Evolutionary conservation across 1,140 invertebrate genomes (phyloP).

Genomic region (Dendroctonus valens): DNA sequence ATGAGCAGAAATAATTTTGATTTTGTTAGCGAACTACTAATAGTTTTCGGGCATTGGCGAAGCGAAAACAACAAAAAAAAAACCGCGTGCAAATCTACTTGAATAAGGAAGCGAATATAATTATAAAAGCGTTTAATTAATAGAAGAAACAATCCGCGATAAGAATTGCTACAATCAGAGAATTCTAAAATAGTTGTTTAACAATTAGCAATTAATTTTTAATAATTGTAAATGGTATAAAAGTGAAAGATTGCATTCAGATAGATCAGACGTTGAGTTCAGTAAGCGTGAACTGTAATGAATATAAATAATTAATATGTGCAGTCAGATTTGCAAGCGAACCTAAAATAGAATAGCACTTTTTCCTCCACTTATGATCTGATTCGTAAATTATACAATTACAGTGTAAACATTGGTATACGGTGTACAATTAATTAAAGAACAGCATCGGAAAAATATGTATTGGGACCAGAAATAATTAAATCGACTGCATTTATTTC

Average conservation of each 20-base stretch:
- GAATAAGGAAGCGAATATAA: too few species aligned
- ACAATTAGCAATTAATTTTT: conserved; percentile 18
- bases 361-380: conserved; percentile 19
- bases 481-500: not conserved
- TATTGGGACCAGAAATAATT: conserved; percentile 9
- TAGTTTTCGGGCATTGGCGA: too few species aligned
- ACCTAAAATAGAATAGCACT: conserved; percentile 11
- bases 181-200: conserved; percentile 6
- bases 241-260: conserved; percentile 12
- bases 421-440: conserved; percentile 13
- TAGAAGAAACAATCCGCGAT: too few species aligned
- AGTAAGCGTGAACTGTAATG: conserved; percentile 20
- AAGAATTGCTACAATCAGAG: too few species aligned
- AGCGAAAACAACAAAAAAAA: too few species aligned
- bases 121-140: too few species aligned
- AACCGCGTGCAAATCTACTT: too few species aligned
- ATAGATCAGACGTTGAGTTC: conserved; percentile 19
- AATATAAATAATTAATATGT: conserved; percentile 23
- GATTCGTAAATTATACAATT: conserved; percentile 21
- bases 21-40: too few species aligned
- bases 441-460: conserved; percentile 12
- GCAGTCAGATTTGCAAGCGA: conserved; percentile 19
- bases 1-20: too few species aligned
- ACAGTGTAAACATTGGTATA: conserved; percentile 22
- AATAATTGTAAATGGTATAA: conserved; percentile 7